Conservation (phyloP, 2,113 vertebrate genomes). For the Hippocampus abdominalis region DNA sequence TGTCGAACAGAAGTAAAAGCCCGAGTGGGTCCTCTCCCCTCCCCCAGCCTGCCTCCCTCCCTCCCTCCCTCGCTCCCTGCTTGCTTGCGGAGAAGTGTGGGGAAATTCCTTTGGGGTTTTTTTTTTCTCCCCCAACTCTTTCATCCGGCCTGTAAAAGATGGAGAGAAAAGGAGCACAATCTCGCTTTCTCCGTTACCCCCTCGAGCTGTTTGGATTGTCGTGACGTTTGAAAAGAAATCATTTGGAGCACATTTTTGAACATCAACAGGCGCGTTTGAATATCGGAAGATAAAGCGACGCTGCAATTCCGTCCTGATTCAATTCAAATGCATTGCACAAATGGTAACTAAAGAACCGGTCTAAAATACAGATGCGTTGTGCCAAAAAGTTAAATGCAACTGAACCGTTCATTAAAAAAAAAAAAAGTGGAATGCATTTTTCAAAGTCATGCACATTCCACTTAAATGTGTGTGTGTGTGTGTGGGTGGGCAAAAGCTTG, state of each 20-base stretch:
- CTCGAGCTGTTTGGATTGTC: background rate
- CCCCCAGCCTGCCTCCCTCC: conserved; percentile 22
- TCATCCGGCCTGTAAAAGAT: conserved; percentile 40
- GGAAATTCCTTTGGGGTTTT: conserved; percentile 64
- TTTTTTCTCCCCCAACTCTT: conserved; percentile 41
- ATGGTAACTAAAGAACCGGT: no score
- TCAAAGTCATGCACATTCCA: no score
- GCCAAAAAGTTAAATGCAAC: no score
- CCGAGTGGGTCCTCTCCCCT: conserved; percentile 15
- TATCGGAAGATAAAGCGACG: no score
- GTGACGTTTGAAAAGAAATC: background rate
- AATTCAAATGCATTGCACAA: no score
- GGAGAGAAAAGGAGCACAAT: background rate
- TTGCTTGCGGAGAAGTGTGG: conserved; percentile 25
- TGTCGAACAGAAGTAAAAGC: conserved; percentile 60
- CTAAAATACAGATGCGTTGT: no score
- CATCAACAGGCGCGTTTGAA: no score
- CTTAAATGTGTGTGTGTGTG: no score
- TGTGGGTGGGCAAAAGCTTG: no score
- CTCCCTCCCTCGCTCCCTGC: conserved; percentile 20
- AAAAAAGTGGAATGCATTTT: no score
- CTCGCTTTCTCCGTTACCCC: background rate
- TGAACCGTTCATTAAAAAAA: no score
- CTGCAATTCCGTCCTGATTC: no score
- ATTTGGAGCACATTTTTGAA: background rate